These are phyloP conservation scores for Trachops cirrhosus DNA, from an alignment of 2,797 vertebrate species.

Conservation along the genomic window DNA sequence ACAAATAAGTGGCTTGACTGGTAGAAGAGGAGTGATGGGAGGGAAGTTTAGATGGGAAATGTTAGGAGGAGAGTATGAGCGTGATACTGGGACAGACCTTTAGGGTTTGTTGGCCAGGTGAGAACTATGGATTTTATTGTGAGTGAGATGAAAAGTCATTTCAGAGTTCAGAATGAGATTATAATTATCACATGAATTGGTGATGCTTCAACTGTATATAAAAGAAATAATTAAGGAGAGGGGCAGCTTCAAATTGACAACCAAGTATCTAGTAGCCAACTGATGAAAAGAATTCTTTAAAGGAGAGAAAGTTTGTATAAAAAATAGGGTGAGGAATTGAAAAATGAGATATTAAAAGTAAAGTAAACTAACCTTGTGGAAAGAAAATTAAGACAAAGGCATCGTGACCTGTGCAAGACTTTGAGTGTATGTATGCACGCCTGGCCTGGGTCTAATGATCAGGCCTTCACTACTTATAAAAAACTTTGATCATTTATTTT, in stretches of 20 bases:
- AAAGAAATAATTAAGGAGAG: not conserved
- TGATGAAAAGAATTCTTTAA: not conserved
- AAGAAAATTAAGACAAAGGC: slow-evolving; percentile 15
- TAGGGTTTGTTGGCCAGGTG: not conserved
- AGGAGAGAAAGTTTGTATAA: not conserved
- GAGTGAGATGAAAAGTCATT: not conserved
- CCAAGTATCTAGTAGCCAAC: not conserved
- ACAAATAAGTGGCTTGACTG: not conserved
- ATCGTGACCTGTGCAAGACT: not conserved
- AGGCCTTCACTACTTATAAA: not conserved
- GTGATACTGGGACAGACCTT: not conserved
- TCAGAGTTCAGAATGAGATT: not conserved
- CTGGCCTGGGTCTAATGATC: not conserved
- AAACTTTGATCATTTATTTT: not conserved
- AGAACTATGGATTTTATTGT: not conserved
- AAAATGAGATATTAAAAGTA: not conserved
- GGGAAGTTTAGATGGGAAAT: not conserved
- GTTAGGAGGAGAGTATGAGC: not conserved
- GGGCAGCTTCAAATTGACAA: not conserved
- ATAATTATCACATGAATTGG: not conserved
- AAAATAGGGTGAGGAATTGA: not conserved
- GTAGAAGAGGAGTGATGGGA: not conserved
- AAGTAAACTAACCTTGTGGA: not conserved
- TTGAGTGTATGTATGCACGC: not conserved
- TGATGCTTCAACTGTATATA: not conserved